Evolutionary conservation across 2,888 invertebrate species (phyloP).

Genomic region (Tanypteryx hageni): DNA sequence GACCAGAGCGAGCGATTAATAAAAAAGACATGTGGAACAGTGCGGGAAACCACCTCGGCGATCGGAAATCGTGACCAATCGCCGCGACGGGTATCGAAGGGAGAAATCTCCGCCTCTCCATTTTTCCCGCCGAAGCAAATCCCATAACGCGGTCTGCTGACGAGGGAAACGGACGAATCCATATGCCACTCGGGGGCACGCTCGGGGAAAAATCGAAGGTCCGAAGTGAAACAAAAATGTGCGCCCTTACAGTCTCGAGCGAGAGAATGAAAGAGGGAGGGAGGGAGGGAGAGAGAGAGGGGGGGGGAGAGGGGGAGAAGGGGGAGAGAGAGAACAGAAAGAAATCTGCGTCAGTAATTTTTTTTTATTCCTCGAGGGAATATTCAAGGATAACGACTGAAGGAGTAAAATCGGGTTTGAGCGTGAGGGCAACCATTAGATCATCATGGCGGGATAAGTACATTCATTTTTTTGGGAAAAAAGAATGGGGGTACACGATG

Average conservation of each 20-base stretch:
- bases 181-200: neutral
- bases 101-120: neutral
- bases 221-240: neutral
- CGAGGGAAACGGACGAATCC: too few species aligned
- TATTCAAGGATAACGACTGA: conserved; percentile 2
- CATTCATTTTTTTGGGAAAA: neutral
- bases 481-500: neutral
- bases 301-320: neutral
- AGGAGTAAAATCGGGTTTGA: neutral
- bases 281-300: neutral
- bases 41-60: too few species aligned
- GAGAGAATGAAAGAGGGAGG: neutral
- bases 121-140: neutral
- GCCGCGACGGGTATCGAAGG: neutral
- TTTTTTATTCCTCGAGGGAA: neutral
- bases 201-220: neutral
- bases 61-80: neutral
- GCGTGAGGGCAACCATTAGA: conserved; percentile 9
- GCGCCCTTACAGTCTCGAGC: neutral
- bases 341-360: neutral
- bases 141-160: neutral
- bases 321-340: neutral
- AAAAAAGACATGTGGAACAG: neutral
- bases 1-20: neutral
- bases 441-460: neutral